Base-by-base conservation (phyloP, 2,797 vertebrate genomes). In the Hippocampus kuda region DNA sequence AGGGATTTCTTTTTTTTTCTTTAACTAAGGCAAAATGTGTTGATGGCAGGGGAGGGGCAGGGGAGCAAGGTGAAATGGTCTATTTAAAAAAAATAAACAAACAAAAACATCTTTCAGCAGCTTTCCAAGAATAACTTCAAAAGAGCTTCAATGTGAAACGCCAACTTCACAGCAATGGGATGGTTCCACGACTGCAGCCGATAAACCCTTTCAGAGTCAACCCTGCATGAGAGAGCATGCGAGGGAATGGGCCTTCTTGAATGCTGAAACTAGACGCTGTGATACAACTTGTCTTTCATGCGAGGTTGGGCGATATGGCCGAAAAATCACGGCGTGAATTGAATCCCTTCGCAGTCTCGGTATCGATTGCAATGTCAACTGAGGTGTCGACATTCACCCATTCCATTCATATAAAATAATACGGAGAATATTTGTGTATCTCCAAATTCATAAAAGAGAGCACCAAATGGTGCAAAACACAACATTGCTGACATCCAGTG, bases 41-140 rank as follows among this genome's bases (percentile, higher is more conserved):
- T 51, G 51, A 44, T 26, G 53, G 34, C 34, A 69, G 56, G 57
- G 59, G 49, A 68, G n/a, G n/a, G n/a, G n/a, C n/a, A n/a, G 41
- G 61, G 38, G 30, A 27, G 12, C 42, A 27, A 38, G 24, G 71
- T 44, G 66, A 57, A 62, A 24, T 49, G 69, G 69, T 67, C 72
- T 75, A 78, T 83, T 77, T 81, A 77, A n/a, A 24, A 63, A 80
- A 82, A 72, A 30, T 30, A 46, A 46, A 12, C 30, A 34, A 34
- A 34, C 30, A 34, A 48, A 15, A 18, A 34, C 12, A 60, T 18
- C 16, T 59, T 18, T 34, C 5, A 59, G 70, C 70, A 42, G 27
- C 62, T 77, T 78, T 80, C 85, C 78, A 85, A 86, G 67, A 84
- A 86, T 86, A 87, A 77, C 84, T 85, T 86, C 82, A 81, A 48